A percentile compares a stretch with the other conserved stretches of the same genome.
Conservation (phyloP, 2,888 invertebrate species). For the Seladonia tumulorum region DNA sequence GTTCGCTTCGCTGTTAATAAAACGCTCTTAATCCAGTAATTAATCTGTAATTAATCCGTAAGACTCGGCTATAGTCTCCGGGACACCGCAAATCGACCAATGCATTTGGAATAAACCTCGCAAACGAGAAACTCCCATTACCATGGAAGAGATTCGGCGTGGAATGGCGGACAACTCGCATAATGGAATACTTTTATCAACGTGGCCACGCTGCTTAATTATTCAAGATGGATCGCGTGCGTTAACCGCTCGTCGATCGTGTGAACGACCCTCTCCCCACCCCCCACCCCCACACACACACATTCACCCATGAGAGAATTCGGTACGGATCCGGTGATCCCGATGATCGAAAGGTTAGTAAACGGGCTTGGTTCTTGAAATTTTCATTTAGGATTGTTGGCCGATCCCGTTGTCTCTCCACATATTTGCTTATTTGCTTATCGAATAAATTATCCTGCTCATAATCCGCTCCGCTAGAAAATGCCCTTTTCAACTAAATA, state of each 20-base stretch:
- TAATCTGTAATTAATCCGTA: slow-evolving; percentile 25
- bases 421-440: slow-evolving; percentile 5
- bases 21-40: slow-evolving; percentile 12
- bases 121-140: slow-evolving; percentile 78
- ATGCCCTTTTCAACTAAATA: not conserved
- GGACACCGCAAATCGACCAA: slow-evolving; percentile 55
- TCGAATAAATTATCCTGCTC: slow-evolving; percentile 7
- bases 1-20: not conserved
- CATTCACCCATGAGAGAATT: slow-evolving; percentile 50
- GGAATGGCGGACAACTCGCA: slow-evolving; percentile 75
- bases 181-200: slow-evolving; percentile 81
- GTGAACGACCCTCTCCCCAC: slow-evolving; percentile 40
- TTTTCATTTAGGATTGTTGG: not conserved
- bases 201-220: slow-evolving; percentile 76
- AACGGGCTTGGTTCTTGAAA: not conserved
- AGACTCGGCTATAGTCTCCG: slow-evolving; percentile 37
- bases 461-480: not conserved
- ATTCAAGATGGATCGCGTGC: slow-evolving; percentile 78
- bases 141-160: slow-evolving; percentile 67
- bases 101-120: slow-evolving; percentile 67
- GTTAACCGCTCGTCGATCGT: slow-evolving; percentile 71
- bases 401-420: not conserved
- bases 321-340: slow-evolving; percentile 45
- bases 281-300: not conserved
- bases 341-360: slow-evolving; percentile 13